Evolutionary conservation across 2,888 invertebrate species (phyloP).

Genomic region (Hetaerina titia): DNA sequence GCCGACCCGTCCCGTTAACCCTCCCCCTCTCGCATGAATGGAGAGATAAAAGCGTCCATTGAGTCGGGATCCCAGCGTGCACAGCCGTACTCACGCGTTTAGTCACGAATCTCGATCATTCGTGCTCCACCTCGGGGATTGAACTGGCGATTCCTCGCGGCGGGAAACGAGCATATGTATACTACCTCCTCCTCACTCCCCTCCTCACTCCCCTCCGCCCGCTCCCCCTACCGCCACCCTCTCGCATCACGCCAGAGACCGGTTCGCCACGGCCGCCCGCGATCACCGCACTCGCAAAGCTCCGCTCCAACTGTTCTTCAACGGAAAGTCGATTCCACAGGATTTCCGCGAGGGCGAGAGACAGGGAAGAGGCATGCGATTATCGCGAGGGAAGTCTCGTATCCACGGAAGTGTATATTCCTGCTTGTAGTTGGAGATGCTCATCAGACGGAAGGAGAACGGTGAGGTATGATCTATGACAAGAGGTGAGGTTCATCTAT

Average conservation of each 20-base stretch:
- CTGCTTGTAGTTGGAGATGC: not conserved
- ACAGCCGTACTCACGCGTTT: not conserved
- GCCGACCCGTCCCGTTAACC: not conserved
- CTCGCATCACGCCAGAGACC: not conserved
- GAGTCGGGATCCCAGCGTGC: not conserved
- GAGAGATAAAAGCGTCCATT: conserved; percentile 32
- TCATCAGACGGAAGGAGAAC: not conserved
- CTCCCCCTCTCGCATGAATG: not conserved
- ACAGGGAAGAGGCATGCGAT: not conserved
- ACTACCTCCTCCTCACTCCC: not conserved
- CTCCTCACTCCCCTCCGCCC: not conserved
- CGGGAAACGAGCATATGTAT: not conserved
- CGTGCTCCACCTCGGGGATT: not conserved
- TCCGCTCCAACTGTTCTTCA: not conserved
- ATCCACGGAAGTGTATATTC: not conserved
- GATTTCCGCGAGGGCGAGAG: not conserved
- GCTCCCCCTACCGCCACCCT: not conserved
- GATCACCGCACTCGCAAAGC: not conserved
- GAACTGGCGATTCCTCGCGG: not conserved
- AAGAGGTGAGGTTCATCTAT: too few relatives aligned
- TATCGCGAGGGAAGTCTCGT: not conserved
- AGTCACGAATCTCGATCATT: conserved; percentile 1
- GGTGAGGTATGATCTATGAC: not conserved
- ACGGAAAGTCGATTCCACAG: not conserved
- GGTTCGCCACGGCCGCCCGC: not conserved